phyloP scores from a whole-genome alignment of 2,888 invertebrate species.

The Neria commutata region DNA sequence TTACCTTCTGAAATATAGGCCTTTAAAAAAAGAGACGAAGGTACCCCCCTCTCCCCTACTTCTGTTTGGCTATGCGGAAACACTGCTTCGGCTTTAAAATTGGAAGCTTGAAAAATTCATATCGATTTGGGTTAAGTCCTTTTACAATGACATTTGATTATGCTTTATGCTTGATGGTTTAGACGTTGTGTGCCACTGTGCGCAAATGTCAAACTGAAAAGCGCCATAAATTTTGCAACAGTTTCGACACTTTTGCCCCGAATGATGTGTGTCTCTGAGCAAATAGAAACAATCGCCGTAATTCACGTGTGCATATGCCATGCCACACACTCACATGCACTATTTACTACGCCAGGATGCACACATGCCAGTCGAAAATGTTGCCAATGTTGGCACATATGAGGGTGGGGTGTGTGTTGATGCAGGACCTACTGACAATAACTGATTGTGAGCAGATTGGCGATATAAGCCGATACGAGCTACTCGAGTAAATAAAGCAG shows the following conservation, averaged over 20 bases:
- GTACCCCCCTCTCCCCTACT: too few species aligned
- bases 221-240: conserved; percentile 51
- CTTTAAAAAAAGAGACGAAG: too few species aligned
- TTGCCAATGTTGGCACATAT: conserved; percentile 35
- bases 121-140: too few species aligned
- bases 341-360: too few species aligned
- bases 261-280: background rate
- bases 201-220: conserved; percentile 49
- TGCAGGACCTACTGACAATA: too few species aligned
- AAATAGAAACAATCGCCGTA: background rate
- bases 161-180: too few species aligned
- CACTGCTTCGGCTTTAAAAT: too few species aligned
- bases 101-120: too few species aligned
- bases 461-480: conserved; percentile 43
- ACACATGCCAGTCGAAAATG: conserved; percentile 42
- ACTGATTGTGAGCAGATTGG: background rate
- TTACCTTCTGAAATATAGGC: too few species aligned
- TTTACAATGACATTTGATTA: too few species aligned
- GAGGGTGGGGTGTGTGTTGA: conserved; percentile 18
- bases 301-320: conserved; percentile 15
- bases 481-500: conserved; percentile 36
- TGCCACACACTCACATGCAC: background rate
- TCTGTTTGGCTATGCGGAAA: too few species aligned
- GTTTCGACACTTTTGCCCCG: conserved; percentile 13
- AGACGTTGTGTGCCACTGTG: conserved; percentile 24